Evolutionary conservation across 2,113 vertebrate species (phyloP), one percentile per base, ranked within the genome.

Genomic region (Chlamydotis undulata): DNA sequence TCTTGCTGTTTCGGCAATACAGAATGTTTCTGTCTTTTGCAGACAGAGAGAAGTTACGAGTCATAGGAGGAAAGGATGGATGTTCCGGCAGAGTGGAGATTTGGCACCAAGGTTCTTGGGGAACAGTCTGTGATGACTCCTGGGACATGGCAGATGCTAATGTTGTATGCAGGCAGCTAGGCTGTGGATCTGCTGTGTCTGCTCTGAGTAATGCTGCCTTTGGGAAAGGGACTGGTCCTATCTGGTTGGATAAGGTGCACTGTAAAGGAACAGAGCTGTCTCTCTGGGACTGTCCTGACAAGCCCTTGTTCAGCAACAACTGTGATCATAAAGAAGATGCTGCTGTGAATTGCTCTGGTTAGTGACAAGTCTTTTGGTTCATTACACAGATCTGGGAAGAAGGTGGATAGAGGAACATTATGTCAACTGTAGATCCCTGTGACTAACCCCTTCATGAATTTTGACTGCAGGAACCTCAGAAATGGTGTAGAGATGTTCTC

Each of bases 181-280:
- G 93, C 3, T 97, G 96, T 82, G 96, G 95, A 68, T 78, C 83
- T 85, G 96, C 95, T 68, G 43, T 93, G 45, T 94, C 93, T 87
- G 96, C 95, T 73, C 87, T 95, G 49, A 64, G 57, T 25, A 94
- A 97, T 75, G 96, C 96, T 85, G 74, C 93, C 65, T 97, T 95
- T 65, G 97, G 97, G 14, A 60, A 82, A 28, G 98, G 97, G 26
- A 90, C 55, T 31, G 96, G 97, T 25, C 92, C 74, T 80, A 96
- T 97, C 88, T 98, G 98, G 97, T 39, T 98, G 95, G 97, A 98
- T 45, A 92, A 98, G 41, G 95, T 97, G 43, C 87, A 93, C 26
- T 98, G 98, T 56, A 89, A 83, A 83, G 97, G 98, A 73, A 86
- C 59, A 70, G 97, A 98, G 83, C 31, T 90, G 14, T 96, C 96